Evolutionary conservation across 2,888 invertebrate species (phyloP).

Genomic region (Parthenolecanium corni): DNA sequence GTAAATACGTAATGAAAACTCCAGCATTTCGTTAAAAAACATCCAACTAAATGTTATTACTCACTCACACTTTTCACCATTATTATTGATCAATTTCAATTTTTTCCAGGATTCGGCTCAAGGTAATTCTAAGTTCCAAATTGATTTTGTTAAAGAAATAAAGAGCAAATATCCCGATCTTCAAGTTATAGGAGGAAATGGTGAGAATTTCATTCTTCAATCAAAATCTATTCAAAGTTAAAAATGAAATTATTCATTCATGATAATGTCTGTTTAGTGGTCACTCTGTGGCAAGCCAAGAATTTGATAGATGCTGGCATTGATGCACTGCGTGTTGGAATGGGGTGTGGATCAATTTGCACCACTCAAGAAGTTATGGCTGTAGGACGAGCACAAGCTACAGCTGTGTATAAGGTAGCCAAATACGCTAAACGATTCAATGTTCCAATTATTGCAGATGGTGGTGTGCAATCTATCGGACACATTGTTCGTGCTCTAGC

Average conservation of each 20-base stretch:
- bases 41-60: no score
- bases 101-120: constrained; percentile 78
- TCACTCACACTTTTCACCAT: no score
- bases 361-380: constrained; percentile 99
- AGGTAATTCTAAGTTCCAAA: constrained; percentile 91
- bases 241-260: no score
- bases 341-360: constrained; percentile 99
- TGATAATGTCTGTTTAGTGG: constrained; percentile 54
- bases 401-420: constrained; percentile 91
- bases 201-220: no score
- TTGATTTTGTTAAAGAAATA: constrained; percentile 85
- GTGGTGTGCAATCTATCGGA: constrained; percentile 92
- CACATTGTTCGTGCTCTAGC: constrained; percentile 92
- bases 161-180: constrained; percentile 67
- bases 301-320: constrained; percentile 95
- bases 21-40: no score
- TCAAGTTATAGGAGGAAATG: constrained; percentile 92
- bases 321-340: constrained; percentile 91
- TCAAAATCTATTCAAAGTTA: no score
- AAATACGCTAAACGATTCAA: constrained; percentile 77
- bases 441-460: constrained; percentile 97
- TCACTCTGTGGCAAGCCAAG: constrained; percentile 90
- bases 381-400: constrained; percentile 94
- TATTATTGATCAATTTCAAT: constrained; percentile 20
- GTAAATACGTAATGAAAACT: no score